Evolutionary conservation across 2,797 vertebrate genomes (phyloP).

Genomic region (Pelobates cultripes): DNA sequence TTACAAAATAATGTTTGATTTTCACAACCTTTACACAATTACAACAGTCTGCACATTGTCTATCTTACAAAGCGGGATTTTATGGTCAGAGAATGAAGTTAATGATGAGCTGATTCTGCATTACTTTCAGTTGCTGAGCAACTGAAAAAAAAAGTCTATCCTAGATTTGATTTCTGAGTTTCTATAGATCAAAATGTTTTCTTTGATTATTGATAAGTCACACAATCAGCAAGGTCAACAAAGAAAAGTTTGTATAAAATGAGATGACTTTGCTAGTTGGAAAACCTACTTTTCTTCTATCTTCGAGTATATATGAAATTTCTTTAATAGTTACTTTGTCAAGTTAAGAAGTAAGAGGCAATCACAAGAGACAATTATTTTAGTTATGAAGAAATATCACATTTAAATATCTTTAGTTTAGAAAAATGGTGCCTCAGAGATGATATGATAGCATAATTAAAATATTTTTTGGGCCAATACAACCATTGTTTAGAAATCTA

Average conservation of each 20-base stretch:
- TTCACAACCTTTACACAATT: not conserved
- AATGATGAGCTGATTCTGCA: not conserved
- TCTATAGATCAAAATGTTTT: not conserved
- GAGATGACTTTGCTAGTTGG: not conserved
- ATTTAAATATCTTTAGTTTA: too few relatives aligned
- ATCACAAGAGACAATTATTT: not conserved
- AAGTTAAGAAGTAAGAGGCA: not conserved
- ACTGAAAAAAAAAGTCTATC: not conserved
- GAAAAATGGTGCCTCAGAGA: too few relatives aligned
- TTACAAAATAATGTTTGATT: not conserved
- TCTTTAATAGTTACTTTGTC: not conserved
- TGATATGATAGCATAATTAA: too few relatives aligned
- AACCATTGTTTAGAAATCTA: too few relatives aligned
- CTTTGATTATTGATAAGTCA: not conserved
- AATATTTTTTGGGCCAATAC: too few relatives aligned
- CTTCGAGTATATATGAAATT: too few relatives aligned
- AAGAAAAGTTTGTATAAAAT: not conserved
- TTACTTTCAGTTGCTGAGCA: constrained; percentile 5
- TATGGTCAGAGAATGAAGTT: not conserved
- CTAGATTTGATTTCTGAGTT: not conserved
- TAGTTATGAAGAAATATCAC: too few relatives aligned
- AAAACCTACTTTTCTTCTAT: not conserved
- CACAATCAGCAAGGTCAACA: not conserved
- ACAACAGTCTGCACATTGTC: not conserved
- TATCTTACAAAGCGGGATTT: not conserved